Conservation (phyloP, 2,888 invertebrate genomes). For the Magallana nippona region DNA sequence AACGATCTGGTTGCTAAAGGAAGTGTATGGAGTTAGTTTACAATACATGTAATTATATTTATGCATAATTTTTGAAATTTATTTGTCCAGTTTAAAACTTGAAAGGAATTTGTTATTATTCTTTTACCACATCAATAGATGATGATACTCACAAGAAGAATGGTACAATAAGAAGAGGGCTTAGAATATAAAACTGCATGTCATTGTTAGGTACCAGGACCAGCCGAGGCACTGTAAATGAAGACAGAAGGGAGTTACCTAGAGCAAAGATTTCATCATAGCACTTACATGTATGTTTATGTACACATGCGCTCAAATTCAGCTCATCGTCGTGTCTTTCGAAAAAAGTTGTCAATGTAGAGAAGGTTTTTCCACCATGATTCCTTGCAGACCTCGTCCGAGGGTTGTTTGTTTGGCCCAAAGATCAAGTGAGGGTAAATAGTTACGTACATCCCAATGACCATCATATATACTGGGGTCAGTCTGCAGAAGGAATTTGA, state of each 20-base stretch:
- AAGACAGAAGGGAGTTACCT: neutral
- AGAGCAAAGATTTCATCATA: neutral
- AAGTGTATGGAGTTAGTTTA: too few relatives aligned
- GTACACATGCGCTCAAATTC: too few relatives aligned
- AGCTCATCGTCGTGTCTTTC: neutral
- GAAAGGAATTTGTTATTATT: too few relatives aligned
- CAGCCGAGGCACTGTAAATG: conserved; percentile 67
- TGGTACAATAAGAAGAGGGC: conserved; percentile 62
- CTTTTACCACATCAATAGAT: too few relatives aligned
- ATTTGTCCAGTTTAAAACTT: too few relatives aligned
- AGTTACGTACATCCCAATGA: conserved; percentile 39
- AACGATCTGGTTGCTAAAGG: neutral
- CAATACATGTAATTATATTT: too few relatives aligned
- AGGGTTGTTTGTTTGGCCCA: conserved; percentile 36
- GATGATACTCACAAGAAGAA: conserved; percentile 57
- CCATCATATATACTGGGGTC: conserved; percentile 45
- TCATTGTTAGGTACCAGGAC: conserved; percentile 70
- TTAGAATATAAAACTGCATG: conserved; percentile 70
- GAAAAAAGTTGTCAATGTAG: conserved; percentile 46
- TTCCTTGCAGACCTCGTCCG: conserved; percentile 36
- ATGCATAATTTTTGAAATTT: too few relatives aligned
- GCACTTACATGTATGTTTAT: neutral
- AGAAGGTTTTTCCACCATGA: conserved; percentile 46
- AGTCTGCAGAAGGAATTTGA: conserved; percentile 3
- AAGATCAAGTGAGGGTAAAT: conserved; percentile 40